phyloP scores from a whole-genome alignment of 2,797 vertebrate species.

The Loriculus beryllinus region DNA sequence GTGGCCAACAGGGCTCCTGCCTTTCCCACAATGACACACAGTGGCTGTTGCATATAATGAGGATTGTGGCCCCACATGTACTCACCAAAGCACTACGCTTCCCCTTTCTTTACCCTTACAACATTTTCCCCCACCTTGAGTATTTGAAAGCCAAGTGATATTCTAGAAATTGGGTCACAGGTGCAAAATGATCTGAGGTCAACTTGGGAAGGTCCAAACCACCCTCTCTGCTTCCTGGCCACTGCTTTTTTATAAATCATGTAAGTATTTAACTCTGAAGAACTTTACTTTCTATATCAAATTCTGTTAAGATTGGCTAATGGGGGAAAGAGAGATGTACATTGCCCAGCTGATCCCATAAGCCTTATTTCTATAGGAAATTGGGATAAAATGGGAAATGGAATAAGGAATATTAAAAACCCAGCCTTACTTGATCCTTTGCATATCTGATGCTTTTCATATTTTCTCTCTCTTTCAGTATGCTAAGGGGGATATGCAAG shows the following conservation, averaged over 20 bases:
- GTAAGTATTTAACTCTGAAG: not conserved
- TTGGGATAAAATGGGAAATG: not conserved
- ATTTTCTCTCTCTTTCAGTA: not conserved
- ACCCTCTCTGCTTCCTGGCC: not conserved
- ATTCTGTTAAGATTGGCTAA: not conserved
- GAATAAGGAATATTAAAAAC: not conserved
- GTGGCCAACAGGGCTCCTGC: not conserved
- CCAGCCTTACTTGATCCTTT: not conserved
- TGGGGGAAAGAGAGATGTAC: not conserved
- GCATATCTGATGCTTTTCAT: not conserved
- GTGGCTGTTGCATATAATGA: accelerated
- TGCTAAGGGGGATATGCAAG: not conserved
- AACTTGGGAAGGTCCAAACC: not conserved
- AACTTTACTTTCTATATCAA: not conserved
- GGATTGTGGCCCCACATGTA: accelerated
- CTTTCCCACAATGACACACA: accelerated
- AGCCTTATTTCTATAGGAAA: conserved; percentile 32
- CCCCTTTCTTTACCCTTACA: not conserved
- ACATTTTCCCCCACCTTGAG: not conserved
- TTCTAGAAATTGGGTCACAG: not conserved
- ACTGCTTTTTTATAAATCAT: not conserved
- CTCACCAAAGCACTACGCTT: not conserved
- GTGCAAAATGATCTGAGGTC: not conserved
- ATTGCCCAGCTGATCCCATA: not conserved
- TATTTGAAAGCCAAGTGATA: not conserved